phyloP scores from a whole-genome alignment of 2,888 invertebrate species.

The Silvanus unidentatus region DNA sequence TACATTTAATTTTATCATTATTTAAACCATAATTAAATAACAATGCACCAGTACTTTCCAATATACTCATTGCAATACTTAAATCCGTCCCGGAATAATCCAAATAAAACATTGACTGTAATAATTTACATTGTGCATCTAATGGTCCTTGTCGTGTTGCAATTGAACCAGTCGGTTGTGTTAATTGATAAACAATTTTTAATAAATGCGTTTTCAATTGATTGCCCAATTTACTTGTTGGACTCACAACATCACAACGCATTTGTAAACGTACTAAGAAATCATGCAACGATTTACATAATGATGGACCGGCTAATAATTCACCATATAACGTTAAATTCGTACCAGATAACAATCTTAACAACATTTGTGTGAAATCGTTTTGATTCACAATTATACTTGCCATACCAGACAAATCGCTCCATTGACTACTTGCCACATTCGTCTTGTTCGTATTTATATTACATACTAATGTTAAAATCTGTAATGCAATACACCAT shows the following conservation, averaged over 20 bases:
- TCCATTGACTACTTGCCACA: slow-evolving; percentile 16
- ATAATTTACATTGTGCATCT: slow-evolving; percentile 68
- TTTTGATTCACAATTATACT: slow-evolving; percentile 59
- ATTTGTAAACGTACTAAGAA: slow-evolving; percentile 64
- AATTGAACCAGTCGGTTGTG: slow-evolving; percentile 59
- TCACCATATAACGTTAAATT: slow-evolving; percentile 52
- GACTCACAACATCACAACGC: slow-evolving; percentile 57
- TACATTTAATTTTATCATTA: slow-evolving; percentile 52
- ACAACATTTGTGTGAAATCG: slow-evolving; percentile 61
- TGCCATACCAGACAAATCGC: slow-evolving; percentile 51
- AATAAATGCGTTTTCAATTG: slow-evolving; percentile 61
- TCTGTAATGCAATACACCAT: slow-evolving; percentile 75
- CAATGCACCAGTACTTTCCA: slow-evolving; percentile 62
- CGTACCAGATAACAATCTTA: slow-evolving; percentile 62
- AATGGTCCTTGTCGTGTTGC: slow-evolving; percentile 62
- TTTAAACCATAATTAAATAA: slow-evolving; percentile 52
- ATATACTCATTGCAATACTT: slow-evolving; percentile 65
- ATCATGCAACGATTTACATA: slow-evolving; percentile 67
- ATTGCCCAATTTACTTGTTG: slow-evolving; percentile 51
- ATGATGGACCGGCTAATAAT: slow-evolving; percentile 63
- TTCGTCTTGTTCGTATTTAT: slow-evolving; percentile 43
- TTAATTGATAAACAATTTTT: slow-evolving; percentile 64
- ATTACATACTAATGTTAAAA: slow-evolving; percentile 67
- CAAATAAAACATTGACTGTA: slow-evolving; percentile 59
- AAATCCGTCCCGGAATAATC: slow-evolving; percentile 65